These are phyloP conservation scores for Eulemur rufifrons DNA, from an alignment of 2,113 vertebrate species.

Conservation along the genomic window DNA sequence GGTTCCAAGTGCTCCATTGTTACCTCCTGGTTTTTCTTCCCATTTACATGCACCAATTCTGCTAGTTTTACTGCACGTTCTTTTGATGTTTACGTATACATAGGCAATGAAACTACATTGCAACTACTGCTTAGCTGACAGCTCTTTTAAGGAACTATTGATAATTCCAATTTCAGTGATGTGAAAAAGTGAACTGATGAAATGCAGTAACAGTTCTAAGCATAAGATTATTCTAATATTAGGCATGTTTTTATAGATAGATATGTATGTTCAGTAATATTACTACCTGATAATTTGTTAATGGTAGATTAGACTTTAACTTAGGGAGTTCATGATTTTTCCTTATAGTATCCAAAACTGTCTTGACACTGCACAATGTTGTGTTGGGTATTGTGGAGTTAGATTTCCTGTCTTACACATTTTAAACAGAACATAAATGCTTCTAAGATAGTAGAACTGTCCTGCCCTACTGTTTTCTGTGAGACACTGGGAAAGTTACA, in stretches of 20 bases:
- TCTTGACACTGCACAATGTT: not conserved
- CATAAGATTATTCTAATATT: conserved; percentile 21
- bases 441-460: not conserved
- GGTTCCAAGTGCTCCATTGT: not conserved
- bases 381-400: not conserved
- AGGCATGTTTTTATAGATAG: not conserved
- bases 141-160: not conserved
- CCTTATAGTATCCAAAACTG: not conserved
- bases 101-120: not conserved
- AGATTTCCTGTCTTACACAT: not conserved
- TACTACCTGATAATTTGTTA: conserved; percentile 34
- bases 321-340: conserved; percentile 39
- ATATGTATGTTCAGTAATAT: not conserved
- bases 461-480: not conserved
- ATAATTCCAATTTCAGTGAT: conserved; percentile 1
- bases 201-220: conserved; percentile 11
- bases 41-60: not conserved
- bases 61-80: not conserved
- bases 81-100: not conserved
- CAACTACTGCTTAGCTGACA: not conserved
- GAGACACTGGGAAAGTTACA: conserved; percentile 22
- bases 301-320: not conserved
- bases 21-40: not conserved
- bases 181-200: not conserved
- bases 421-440: conserved; percentile 19